phyloP scores from a whole-genome alignment of 2,888 invertebrate species.

The Pyrochroa serraticornis region DNA sequence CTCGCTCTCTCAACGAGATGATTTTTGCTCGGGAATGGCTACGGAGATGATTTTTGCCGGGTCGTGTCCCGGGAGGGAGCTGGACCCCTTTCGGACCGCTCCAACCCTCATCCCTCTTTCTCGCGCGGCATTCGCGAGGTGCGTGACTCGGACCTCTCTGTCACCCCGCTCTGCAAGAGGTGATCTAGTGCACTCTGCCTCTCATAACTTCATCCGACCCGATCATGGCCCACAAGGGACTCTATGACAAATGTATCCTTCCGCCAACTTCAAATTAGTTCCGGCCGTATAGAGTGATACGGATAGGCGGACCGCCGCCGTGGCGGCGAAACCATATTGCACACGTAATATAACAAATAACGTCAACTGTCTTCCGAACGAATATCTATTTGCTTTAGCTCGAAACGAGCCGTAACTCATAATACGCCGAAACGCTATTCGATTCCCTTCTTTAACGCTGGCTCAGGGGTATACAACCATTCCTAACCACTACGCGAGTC shows the following conservation, averaged over 20 bases:
- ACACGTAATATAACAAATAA: slow-evolving; percentile 56
- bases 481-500: not conserved
- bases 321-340: slow-evolving; percentile 49
- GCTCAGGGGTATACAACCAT: slow-evolving; percentile 42
- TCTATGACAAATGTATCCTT: slow-evolving; percentile 61
- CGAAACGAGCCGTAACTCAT: slow-evolving; percentile 45
- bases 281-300: slow-evolving; percentile 51
- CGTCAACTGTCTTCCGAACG: slow-evolving; percentile 49
- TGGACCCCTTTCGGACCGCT: slow-evolving; percentile 39
- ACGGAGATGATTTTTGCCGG: slow-evolving; percentile 46
- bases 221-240: slow-evolving; percentile 60
- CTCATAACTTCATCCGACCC: slow-evolving; percentile 61
- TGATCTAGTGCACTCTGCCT: slow-evolving; percentile 60
- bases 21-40: slow-evolving; percentile 50
- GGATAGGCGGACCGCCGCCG: slow-evolving; percentile 24
- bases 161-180: slow-evolving; percentile 44
- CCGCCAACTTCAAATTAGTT: slow-evolving; percentile 62
- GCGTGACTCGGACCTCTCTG: slow-evolving; percentile 47
- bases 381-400: slow-evolving; percentile 43
- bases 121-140: slow-evolving; percentile 30
- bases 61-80: slow-evolving; percentile 35
- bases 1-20: slow-evolving; percentile 45
- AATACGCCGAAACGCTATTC: slow-evolving; percentile 26
- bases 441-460: slow-evolving; percentile 30
- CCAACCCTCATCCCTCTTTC: slow-evolving; percentile 34